Base-by-base conservation (phyloP, 2,888 invertebrate species). In the Aelia acuminata region DNA sequence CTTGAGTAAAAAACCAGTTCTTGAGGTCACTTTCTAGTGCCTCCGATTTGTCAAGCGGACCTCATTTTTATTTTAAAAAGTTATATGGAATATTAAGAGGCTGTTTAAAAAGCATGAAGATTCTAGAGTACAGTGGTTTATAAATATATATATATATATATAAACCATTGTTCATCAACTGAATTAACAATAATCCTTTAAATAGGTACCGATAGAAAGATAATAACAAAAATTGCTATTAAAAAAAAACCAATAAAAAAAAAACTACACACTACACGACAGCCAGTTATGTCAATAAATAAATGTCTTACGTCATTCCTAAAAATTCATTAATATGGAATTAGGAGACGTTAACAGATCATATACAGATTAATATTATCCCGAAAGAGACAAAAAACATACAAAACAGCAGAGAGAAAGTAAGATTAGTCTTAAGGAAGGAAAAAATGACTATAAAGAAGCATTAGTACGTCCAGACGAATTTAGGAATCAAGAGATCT, bases 11-110 rank as follows among this genome's bases (percentile, higher is more conserved):
- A 43, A 80, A 80, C 80, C 80, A 43, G 80, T 80, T 80, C 80
- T n/a, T n/a, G 80, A 13, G 80, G 80, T 80, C 80, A 80, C 80
- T 80, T 80, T 80, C 80, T 80, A 80, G 43, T 0, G 1, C 43
- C 43, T n/a, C 22, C 22, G 43, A 47, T 47, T 47, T 47, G 63
- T 43, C 80, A 47, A n/a, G 43, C 80, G n/a, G 80, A 80, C 43
- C 80, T 35, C 13, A 20, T 70, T 70, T 70, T 70, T 70, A 70
- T 70, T 35, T 70, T 35, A 35, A 35, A 70, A 70, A 35, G 35
- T 35, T 70, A 70, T 35, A 18, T 31, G 63, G 63, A 18, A 35
- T 70, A 70, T 70, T 18, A 70, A 70, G 31, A 15, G 63, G 7
- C 35, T 20, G 18, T 20, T 31, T 70, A 70, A 31, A 63, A 63